These are phyloP conservation scores for Phalacrocorax aristotelis DNA, from an alignment of 2,113 vertebrate species.

Conservation along the genomic window DNA sequence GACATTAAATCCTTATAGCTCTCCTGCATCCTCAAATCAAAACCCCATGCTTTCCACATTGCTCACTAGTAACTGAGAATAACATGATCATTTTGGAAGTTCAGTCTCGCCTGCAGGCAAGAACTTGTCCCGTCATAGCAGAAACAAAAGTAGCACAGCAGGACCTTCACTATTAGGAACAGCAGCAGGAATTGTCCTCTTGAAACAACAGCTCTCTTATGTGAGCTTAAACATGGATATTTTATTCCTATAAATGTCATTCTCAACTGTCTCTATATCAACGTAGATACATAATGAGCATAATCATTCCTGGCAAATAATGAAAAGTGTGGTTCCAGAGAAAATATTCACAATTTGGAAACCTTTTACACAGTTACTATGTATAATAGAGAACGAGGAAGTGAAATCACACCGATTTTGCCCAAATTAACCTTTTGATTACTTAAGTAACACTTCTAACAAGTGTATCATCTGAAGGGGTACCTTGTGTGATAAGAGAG, in stretches of 20 bases:
- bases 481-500: neutral
- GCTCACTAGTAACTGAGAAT: constrained; percentile 20
- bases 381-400: neutral
- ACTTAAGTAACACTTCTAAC: neutral
- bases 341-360: neutral
- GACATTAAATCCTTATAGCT: neutral
- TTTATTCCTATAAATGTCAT: neutral
- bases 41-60: constrained; percentile 11
- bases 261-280: neutral
- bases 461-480: neutral
- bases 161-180: constrained; percentile 2
- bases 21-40: constrained; percentile 17
- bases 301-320: constrained; percentile 20
- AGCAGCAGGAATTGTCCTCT: neutral
- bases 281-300: neutral
- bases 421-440: neutral
- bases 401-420: neutral
- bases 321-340: neutral
- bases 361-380: neutral
- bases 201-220: neutral
- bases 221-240: neutral
- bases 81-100: constrained; percentile 47
- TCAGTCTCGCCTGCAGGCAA: constrained; percentile 35
- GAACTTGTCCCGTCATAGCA: neutral
- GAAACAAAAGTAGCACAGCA: constrained; percentile 38